Evolutionary conservation across 2,113 vertebrate species (phyloP).

Genomic region (Procavia capensis): DNA sequence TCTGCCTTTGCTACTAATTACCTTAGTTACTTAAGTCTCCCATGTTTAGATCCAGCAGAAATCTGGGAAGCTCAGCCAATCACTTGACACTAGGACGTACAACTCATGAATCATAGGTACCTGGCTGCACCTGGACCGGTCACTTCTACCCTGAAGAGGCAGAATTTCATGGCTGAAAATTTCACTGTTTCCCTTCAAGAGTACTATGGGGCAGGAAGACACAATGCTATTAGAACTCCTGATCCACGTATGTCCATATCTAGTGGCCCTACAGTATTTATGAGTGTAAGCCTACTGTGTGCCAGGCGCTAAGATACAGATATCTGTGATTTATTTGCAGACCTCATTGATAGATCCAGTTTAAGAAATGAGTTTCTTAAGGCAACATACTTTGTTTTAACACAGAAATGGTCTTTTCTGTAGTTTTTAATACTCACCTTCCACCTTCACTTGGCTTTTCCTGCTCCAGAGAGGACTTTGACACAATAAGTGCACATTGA

Average conservation of each 20-base stretch:
- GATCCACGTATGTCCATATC: neutral
- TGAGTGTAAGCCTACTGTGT: neutral
- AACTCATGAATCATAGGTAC: neutral
- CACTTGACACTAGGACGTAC: neutral
- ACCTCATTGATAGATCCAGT: neutral
- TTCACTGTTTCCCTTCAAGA: neutral
- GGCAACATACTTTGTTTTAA: neutral
- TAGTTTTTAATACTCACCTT: conserved; percentile 23
- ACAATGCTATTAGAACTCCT: neutral
- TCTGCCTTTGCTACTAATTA: neutral
- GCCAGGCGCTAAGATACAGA: neutral
- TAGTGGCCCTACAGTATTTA: neutral
- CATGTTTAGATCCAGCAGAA: neutral
- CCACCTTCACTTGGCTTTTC: neutral
- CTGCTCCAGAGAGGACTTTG: neutral
- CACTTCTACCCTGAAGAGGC: neutral
- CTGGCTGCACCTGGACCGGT: neutral
- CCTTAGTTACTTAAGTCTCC: neutral
- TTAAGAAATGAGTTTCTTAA: conserved; percentile 23
- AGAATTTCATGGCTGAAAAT: neutral
- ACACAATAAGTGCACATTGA: neutral
- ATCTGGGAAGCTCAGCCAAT: neutral
- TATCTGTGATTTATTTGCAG: neutral
- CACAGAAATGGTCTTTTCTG: neutral
- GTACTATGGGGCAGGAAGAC: neutral